A percentile compares a stretch with the other conserved stretches of the same genome.
These are phyloP conservation scores for Pandemis cinnamomeana DNA, from an alignment of 2,888 invertebrate genomes.

Conservation along the genomic window DNA sequence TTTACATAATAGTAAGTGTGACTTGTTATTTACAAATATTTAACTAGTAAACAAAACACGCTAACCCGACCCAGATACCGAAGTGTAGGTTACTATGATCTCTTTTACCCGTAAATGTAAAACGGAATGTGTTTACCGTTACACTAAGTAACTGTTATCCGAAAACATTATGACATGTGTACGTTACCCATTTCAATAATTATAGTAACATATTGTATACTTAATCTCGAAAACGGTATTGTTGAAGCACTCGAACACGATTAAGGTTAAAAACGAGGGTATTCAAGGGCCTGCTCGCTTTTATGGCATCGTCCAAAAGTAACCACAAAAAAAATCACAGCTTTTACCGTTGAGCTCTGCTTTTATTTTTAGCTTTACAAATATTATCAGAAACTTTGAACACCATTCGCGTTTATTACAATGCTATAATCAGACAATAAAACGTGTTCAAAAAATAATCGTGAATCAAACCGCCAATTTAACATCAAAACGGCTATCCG, in stretches of 20 bases:
- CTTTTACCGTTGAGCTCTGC: slow-evolving; percentile 18
- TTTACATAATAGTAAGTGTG: slow-evolving; percentile 11
- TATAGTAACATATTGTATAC: slow-evolving; percentile 8
- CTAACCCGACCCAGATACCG: slow-evolving; percentile 21
- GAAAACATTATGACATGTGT: slow-evolving; percentile 28
- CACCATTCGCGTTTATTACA: slow-evolving; percentile 8
- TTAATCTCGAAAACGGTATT: slow-evolving; percentile 22
- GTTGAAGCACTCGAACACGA: slow-evolving; percentile 13
- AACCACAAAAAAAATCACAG: slow-evolving; percentile 32
- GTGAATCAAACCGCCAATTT: slow-evolving; percentile 11
- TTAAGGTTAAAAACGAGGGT: slow-evolving; percentile 21
- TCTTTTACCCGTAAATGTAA: slow-evolving; percentile 34
- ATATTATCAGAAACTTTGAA: background rate
- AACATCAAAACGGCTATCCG: slow-evolving; percentile 15
- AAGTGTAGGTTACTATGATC: slow-evolving; percentile 25
- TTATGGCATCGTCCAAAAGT: slow-evolving; percentile 26
- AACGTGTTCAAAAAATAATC: slow-evolving; percentile 19
- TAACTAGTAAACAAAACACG: slow-evolving; percentile 15
- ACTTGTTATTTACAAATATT: slow-evolving; percentile 1
- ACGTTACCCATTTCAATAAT: slow-evolving; percentile 9
- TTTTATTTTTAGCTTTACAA: slow-evolving; percentile 17
- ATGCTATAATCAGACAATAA: slow-evolving; percentile 13
- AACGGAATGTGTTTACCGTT: slow-evolving; percentile 34
- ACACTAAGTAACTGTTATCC: slow-evolving; percentile 31
- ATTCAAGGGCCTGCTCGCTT: slow-evolving; percentile 14